These are phyloP conservation scores for Episyrphus balteatus DNA, from an alignment of 1,140 invertebrate species.

Conservation along the genomic window DNA sequence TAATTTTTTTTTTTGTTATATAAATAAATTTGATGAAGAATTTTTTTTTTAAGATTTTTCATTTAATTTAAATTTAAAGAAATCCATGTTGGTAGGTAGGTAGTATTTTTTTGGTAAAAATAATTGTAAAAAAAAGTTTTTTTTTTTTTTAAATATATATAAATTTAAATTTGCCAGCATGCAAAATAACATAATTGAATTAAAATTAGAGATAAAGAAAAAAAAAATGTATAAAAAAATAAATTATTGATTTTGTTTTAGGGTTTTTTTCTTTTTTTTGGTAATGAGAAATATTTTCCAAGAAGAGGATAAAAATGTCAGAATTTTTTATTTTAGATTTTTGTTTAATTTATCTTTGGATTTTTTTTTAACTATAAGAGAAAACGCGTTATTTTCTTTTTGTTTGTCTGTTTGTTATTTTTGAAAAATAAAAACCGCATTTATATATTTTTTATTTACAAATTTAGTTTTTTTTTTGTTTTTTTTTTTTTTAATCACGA, in stretches of 20 bases:
- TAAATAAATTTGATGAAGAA: not conserved
- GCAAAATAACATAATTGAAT: slow-evolving; percentile 20
- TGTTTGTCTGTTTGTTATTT: slow-evolving; percentile 8
- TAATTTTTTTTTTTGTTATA: not conserved
- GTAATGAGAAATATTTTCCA: not conserved
- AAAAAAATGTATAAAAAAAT: slow-evolving; percentile 3
- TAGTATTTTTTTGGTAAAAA: slow-evolving; percentile 3
- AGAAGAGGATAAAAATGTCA: not conserved
- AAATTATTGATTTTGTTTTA: slow-evolving; percentile 1
- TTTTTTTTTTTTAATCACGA: slow-evolving; percentile 23
- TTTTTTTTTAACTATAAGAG: slow-evolving; percentile 15
- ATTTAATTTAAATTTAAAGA: no score
- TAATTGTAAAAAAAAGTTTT: not conserved
- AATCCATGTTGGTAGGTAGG: not conserved
- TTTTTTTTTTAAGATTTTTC: not conserved
- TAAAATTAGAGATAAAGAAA: slow-evolving; percentile 1
- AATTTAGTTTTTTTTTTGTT: not conserved
- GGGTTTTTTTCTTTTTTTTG: not conserved
- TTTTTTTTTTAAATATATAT: not conserved
- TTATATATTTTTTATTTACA: no score
- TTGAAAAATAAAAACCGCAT: no score
- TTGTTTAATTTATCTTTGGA: slow-evolving; percentile 5
- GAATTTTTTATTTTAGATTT: slow-evolving; percentile 1
- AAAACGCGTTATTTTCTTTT: slow-evolving; percentile 8
- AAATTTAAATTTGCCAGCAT: slow-evolving; percentile 18